These are phyloP conservation scores for Elgaria multicarinata DNA, from an alignment of 2,113 vertebrate genomes.

Conservation along the genomic window DNA sequence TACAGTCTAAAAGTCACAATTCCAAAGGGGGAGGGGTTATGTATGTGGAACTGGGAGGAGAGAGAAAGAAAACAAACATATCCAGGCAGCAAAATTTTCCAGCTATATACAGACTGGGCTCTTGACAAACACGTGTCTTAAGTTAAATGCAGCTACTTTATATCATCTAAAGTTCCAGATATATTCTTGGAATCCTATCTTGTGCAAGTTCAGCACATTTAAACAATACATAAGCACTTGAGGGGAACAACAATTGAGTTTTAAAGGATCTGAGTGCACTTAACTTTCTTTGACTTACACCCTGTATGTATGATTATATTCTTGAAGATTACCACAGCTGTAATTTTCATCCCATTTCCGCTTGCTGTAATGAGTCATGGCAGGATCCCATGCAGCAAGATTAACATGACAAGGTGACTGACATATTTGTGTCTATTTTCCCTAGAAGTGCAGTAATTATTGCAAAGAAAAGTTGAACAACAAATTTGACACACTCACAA, in stretches of 20 bases:
- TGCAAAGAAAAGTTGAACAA: not conserved
- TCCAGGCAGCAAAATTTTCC: not conserved
- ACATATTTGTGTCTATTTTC: not conserved
- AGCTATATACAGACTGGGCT: no score
- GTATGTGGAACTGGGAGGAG: not conserved
- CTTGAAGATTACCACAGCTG: not conserved
- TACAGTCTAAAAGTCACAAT: not conserved
- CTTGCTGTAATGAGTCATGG: not conserved
- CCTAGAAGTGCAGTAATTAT: not conserved
- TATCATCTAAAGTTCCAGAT: not conserved
- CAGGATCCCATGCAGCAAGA: not conserved
- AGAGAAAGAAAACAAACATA: no score
- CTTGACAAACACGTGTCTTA: not conserved
- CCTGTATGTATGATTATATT: not conserved
- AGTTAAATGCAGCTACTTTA: not conserved
- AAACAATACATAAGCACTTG: not conserved
- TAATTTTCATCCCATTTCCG: not conserved
- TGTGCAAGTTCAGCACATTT: not conserved
- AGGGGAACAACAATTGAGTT: not conserved
- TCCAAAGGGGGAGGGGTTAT: no score
- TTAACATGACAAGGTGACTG: not conserved
- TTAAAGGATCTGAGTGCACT: not conserved
- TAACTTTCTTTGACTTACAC: not conserved
- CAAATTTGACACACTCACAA: not conserved
- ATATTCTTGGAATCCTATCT: not conserved